Base-by-base conservation (phyloP, 2,888 invertebrate genomes). In the Malachius bipustulatus region DNA sequence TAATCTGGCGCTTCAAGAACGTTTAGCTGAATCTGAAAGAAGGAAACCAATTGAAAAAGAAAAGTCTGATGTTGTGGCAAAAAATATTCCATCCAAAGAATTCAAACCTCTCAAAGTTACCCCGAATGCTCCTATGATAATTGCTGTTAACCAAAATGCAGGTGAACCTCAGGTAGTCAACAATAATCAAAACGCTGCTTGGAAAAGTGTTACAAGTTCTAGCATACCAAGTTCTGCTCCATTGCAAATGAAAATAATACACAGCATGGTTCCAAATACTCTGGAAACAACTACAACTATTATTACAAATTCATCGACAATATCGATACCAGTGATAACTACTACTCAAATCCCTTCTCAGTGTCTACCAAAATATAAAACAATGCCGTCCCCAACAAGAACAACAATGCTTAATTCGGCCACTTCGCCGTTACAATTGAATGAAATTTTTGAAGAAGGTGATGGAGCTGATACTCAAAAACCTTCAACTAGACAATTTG, bases 401-500 rank as follows among this genome's bases (percentile, higher is more conserved):
- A 42, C 38, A 4, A 31, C 34, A 6, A 30, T 34, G 8, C 34
- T 42, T 26, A 40, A 34, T 9, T 61, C 67, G 4, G 59, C 43
- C 63, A 62, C 40, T 64, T 14, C 54, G 47, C 38, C 57, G 46
- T 34, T 51, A 10, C 74, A 70, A 49, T 56, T 73, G 30, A 79
- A 78, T 49, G 79, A 80, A 57, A 79, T 80, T 38, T 71, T 71
- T 49, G 79, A 81, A 51, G 79, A 79, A 45, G 71, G 66, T 2
- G 73, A 73, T 34, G 50, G 51, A 2, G 47, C 52, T 3, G 44
- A 50, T 2, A 47, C 47, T 14, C 30, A 24, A 12, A 30, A 26
- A 15, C 35, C 41, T 3, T 45, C 54, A 10, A 45, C 54, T 2
- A 47, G 59, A 30, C 54, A 54, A 16, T 56, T 62, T 37, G 54